Base-by-base conservation (phyloP, 2,888 invertebrate genomes). In the Calephelis perditalis region DNA sequence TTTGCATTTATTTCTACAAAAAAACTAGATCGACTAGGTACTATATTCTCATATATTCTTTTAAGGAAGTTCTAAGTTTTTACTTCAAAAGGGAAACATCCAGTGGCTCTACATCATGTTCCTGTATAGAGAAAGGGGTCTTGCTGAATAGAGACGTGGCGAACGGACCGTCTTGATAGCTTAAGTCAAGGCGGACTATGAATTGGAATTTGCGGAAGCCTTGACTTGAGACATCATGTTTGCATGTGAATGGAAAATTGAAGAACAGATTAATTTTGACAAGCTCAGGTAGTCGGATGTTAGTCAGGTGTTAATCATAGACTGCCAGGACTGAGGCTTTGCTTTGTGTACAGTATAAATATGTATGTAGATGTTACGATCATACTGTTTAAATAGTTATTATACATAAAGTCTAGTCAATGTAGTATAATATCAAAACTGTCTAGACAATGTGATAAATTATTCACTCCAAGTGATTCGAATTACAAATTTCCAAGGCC, bases 131-230 rank as follows among this genome's bases (percentile, higher is more conserved):
- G 52, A 54, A 54, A 54, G 52, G 52, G 52, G n/a, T 54, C 52
- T 36, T 54, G 11, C 35, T 54, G 52, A 54, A 54, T 54, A 54
- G 52, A 52, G 52, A 54, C 52, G 52, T 10, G 26, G 52, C 36
- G 36, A 36, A 54, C 52, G 35, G 52, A 35, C 52, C 52, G 52
- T 54, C 52, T 54, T 62, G 64, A 74, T 73, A 70, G 68, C 70
- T 65, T 68, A 68, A 71, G 67, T 68, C 67, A 43, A 61, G 60
- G 56, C 62, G 36, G 60, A 67, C 56, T 73, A 74, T 75, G 71
- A 73, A 75, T 73, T 59, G 66, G 64, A 65, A 72, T 70, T 64
- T 60, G 56, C 43, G 9, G 56, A 64, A 62, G 47, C 43, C 57
- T 56, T 57, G 56, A 64, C 62, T 55, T 57, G 61, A 64, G 64